Evolutionary conservation across 2,888 invertebrate species (phyloP).

Genomic region (Nineta flava): DNA sequence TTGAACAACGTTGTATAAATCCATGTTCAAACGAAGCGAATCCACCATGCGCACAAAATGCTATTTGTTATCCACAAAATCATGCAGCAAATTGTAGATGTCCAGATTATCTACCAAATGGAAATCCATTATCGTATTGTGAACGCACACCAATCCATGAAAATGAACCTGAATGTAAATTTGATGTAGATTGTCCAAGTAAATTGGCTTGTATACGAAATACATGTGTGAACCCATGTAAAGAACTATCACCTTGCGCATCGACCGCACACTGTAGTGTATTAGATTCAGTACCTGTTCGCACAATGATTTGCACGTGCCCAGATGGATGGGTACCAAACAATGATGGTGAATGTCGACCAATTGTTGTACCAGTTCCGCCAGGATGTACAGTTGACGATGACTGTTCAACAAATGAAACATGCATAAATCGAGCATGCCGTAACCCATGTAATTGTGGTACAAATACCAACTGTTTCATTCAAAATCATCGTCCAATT

Average conservation of each 20-base stretch:
- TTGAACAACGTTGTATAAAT: slow-evolving; percentile 56
- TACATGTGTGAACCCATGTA: slow-evolving; percentile 64
- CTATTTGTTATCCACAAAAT: slow-evolving; percentile 62
- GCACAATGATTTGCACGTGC: slow-evolving; percentile 79
- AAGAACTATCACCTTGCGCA: slow-evolving; percentile 57
- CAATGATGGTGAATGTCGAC: slow-evolving; percentile 59
- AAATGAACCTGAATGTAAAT: slow-evolving; percentile 51
- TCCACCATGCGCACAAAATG: slow-evolving; percentile 69
- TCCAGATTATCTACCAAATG: slow-evolving; percentile 59
- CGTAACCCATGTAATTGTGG: slow-evolving; percentile 81
- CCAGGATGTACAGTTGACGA: slow-evolving; percentile 63
- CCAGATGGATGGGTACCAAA: slow-evolving; percentile 73
- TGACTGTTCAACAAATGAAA: slow-evolving; percentile 63
- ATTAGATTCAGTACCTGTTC: slow-evolving; percentile 67
- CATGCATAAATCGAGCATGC: slow-evolving; percentile 75
- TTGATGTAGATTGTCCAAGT: slow-evolving; percentile 67
- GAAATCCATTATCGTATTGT: slow-evolving; percentile 68
- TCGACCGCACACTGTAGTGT: slow-evolving; percentile 64
- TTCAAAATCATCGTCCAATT: slow-evolving; percentile 69
- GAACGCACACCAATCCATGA: slow-evolving; percentile 31
- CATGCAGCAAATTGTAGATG: slow-evolving; percentile 72
- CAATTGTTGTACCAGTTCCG: slow-evolving; percentile 49
- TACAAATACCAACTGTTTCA: slow-evolving; percentile 62
- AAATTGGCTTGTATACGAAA: slow-evolving; percentile 66
- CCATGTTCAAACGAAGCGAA: slow-evolving; percentile 51